Evolutionary conservation across 2,888 invertebrate genomes (phyloP).

Genomic region (Noctuana brunneofusca): DNA sequence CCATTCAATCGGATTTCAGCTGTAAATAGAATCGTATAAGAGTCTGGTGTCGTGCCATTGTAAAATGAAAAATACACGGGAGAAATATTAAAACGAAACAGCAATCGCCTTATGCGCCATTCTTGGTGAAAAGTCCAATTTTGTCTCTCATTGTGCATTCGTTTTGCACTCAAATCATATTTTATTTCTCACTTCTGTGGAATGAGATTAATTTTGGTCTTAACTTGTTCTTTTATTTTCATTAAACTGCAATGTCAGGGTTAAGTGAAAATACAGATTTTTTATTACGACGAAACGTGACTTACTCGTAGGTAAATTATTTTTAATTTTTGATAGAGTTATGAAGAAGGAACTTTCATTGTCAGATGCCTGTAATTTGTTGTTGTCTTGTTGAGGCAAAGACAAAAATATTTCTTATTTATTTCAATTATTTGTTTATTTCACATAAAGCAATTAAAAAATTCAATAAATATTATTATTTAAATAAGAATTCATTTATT

Average conservation of each 20-base stretch:
- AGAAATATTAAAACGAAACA: constrained; percentile 55
- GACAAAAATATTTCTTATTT: no score
- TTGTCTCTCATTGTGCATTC: constrained; percentile 63
- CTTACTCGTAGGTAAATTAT: no score
- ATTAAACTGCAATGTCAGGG: neutral
- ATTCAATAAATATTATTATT: no score
- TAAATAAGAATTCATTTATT: no score
- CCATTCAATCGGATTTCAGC: constrained; percentile 20
- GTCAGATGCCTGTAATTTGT: no score
- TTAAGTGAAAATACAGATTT: neutral
- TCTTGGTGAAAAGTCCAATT: constrained; percentile 62
- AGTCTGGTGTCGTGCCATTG: constrained; percentile 17
- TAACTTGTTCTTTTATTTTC: constrained; percentile 28
- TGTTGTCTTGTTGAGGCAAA: no score
- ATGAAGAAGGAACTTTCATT: no score
- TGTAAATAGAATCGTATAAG: constrained; percentile 14
- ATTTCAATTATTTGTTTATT: no score
- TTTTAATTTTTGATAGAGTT: no score
- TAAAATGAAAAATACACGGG: constrained; percentile 39
- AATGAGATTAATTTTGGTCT: constrained; percentile 40
- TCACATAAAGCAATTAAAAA: no score
- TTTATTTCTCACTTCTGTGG: constrained; percentile 54
- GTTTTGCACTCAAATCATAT: constrained; percentile 62
- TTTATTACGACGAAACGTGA: neutral
- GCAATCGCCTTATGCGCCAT: constrained; percentile 54